Evolutionary conservation across 2,888 invertebrate genomes (phyloP).

Genomic region (Ceriagrion tenellum): DNA sequence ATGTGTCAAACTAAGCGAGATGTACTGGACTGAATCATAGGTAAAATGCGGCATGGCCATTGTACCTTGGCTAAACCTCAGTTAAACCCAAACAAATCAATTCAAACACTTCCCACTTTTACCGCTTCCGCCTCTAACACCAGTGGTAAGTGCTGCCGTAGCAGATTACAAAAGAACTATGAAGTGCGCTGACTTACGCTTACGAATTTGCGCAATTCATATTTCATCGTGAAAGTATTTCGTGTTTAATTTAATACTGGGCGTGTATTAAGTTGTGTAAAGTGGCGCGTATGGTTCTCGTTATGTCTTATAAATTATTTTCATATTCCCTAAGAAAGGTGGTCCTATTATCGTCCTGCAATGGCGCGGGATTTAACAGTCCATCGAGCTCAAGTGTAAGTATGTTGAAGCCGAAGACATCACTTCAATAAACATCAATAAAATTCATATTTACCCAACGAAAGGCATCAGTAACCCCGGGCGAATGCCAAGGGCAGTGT

Average conservation of each 20-base stretch:
- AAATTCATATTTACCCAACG: too few relatives aligned
- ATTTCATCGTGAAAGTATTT: background rate
- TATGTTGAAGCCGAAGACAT: background rate
- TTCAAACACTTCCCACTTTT: background rate
- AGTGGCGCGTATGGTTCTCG: background rate
- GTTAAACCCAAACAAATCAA: too few relatives aligned
- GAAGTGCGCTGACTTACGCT: background rate
- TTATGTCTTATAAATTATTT: background rate
- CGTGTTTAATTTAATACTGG: too few relatives aligned
- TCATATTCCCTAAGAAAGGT: background rate
- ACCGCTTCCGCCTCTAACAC: background rate
- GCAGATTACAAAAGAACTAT: background rate
- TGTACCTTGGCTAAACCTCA: too few relatives aligned
- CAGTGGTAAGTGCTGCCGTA: background rate
- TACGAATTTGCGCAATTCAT: background rate
- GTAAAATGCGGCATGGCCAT: too few relatives aligned
- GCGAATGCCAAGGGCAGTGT: too few relatives aligned
- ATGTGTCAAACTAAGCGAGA: too few relatives aligned
- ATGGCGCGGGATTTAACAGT: background rate
- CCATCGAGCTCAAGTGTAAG: background rate
- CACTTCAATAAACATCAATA: too few relatives aligned
- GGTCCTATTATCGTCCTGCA: background rate
- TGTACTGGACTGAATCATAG: too few relatives aligned
- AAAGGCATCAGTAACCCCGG: too few relatives aligned
- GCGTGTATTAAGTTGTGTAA: too few relatives aligned